Evolutionary conservation across 1,140 invertebrate species (phyloP), one percentile per base, ranked within the genome.

Genomic region (Papilio polyxenes): DNA sequence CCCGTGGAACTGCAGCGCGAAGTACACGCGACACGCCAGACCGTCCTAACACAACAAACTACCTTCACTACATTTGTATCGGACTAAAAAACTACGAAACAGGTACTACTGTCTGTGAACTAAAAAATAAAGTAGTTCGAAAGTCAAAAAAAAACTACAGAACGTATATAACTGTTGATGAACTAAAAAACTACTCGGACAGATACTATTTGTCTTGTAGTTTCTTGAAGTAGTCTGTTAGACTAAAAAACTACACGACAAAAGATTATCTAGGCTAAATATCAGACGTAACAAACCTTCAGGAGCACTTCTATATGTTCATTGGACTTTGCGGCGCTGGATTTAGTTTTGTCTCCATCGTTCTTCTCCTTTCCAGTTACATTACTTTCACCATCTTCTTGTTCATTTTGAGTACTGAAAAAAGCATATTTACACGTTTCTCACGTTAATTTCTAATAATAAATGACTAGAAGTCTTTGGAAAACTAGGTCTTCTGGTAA

Each of bases 221-320:
- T 59, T 59, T 59, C 6, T 17, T 13, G 17, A 59, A 59, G 56
- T 59, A 8, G 17, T n/a, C 17, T 59, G 17, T n/a, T n/a, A 9
- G 31, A 65, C 62, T 65, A 23, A 31, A 65, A 65, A 65, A 65
- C 62, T 65, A 65, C 44, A 10, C 9, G n/a, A 23, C 17, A 76
- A 65, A 9, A 10, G 1, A 76, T 40, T 40, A 10, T 65, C 3
- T 31, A 40, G 0, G 13, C 23, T 81, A 62, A 62, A 80, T 23
- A 2, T 51, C 10, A 72, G 69, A 69, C 17, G 23, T 59, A 81
- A 53, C 75, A 15, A 23, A 93, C 93, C 89, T 93, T 93, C 6
- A 95, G 82, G 31, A 93, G 80, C 4, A 95, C 92, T 85, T 95
- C 94, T 2, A 95, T 92, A 79, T 94, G 92, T 9, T 95, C 93